Evolutionary conservation across 2,797 vertebrate genomes (phyloP), one percentile per base, ranked within the genome.

Genomic region (Chelon labrosus): DNA sequence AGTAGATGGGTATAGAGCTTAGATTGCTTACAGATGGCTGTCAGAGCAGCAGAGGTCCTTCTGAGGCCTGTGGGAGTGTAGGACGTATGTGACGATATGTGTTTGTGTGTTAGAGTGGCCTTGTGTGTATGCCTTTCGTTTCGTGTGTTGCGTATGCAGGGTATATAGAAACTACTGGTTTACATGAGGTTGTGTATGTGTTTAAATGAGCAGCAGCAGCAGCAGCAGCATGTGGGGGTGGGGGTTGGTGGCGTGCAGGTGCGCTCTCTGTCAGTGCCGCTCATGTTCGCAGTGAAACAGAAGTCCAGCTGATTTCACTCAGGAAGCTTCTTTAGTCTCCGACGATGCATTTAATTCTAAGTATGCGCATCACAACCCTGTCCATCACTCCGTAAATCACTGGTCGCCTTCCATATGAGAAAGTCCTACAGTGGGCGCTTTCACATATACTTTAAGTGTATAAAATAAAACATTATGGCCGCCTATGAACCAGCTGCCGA

Each of bases 21-120:
- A 86, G 90, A 95, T 94, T 94, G 92, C 92, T 94, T 90, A 85
- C 94, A 95, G 94, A 95, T 94, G 94, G 78, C 69, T 83, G 77
- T 83, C 72, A 79, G 83, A 80, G 54, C 65, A 70, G 16, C 74
- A 65, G 71, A 78, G 75, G 73, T 83, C 55, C 56, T 77, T 62
- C 70, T 56, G 65, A 77, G 70, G 49, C 51, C 69, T 67, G 75
- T 63, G 83, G 83, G 73, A 70, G 74, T 84, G 44, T 79, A 49
- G 46, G n/a, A n/a, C 65, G 57, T 46, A 50, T 11, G 0, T 4
- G 10, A 3, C n/a, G 1, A 10, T 51, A 7, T 51, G n/a, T 35
- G 38, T 49, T 19, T 41, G 38, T 50, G 12, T 62, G 50, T 58
- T 49, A 10, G 19, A 13, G 3, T 50, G 19, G 8, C 3, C 9